Evolutionary conservation across 1,140 invertebrate genomes (phyloP).

Genomic region (Euwallacea similis): DNA sequence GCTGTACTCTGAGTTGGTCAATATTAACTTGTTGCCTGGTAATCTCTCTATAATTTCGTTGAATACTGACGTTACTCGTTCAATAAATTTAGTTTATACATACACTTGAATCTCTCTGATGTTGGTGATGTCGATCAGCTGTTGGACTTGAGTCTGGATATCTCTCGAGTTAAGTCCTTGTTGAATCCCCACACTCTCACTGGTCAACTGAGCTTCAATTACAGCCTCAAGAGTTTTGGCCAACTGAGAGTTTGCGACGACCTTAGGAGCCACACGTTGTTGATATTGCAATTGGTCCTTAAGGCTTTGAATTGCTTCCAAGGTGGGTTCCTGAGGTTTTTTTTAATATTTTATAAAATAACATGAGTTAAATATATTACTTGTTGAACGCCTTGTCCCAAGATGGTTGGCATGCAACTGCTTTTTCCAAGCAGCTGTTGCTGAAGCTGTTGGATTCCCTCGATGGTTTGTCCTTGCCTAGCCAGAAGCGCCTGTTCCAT

Average conservation of each 20-base stretch:
- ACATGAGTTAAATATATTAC: neutral
- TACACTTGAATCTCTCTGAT: slow-evolving; percentile 21
- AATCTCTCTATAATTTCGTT: slow-evolving; percentile 10
- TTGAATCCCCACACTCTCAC: slow-evolving; percentile 4
- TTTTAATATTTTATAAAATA: neutral
- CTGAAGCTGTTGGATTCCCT: slow-evolving; percentile 14
- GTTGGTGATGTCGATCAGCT: slow-evolving; percentile 15
- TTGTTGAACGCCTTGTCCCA: no score
- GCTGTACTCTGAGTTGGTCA: slow-evolving; percentile 9
- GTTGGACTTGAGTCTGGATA: slow-evolving; percentile 6
- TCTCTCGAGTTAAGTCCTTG: neutral
- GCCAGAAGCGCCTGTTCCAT: slow-evolving; percentile 1
- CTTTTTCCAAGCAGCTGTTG: neutral
- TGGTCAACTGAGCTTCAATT: slow-evolving; percentile 12
- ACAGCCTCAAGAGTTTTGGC: slow-evolving; percentile 13
- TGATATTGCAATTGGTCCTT: slow-evolving; percentile 7
- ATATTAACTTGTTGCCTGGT: neutral
- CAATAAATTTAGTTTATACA: neutral
- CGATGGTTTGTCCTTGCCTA: slow-evolving; percentile 20
- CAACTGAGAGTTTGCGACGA: slow-evolving; percentile 4
- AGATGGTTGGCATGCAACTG: no score
- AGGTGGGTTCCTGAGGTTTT: neutral
- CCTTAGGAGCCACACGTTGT: neutral
- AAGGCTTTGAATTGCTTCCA: neutral
- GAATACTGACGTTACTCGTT: neutral